These are phyloP conservation scores for Brachyhypopomus gauderio DNA, from an alignment of 2,113 vertebrate genomes.

Conservation along the genomic window DNA sequence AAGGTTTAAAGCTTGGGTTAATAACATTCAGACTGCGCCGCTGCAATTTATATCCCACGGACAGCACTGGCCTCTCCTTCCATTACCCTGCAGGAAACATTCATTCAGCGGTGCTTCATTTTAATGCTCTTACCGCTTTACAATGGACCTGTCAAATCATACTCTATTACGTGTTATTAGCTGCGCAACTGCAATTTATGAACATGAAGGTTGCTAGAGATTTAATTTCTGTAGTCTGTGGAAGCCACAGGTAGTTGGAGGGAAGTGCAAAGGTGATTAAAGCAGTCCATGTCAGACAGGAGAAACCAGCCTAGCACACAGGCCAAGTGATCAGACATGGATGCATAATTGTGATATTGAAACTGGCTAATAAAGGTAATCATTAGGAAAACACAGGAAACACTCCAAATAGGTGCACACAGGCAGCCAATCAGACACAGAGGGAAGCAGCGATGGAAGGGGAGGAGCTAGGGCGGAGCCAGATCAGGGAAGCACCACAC, in stretches of 20 bases:
- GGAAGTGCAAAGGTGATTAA: not conserved
- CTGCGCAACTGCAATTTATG: slow-evolving; percentile 24
- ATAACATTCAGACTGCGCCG: slow-evolving; percentile 1
- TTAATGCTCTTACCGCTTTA: slow-evolving; percentile 25
- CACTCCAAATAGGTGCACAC: too few species aligned
- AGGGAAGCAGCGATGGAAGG: too few species aligned
- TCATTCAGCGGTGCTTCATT: slow-evolving; percentile 3
- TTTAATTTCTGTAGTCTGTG: not conserved
- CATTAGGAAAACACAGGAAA: too few species aligned
- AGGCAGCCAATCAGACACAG: too few species aligned
- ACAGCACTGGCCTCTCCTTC: not conserved
- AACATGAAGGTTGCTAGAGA: not conserved
- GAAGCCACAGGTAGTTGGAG: not conserved
- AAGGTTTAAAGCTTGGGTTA: slow-evolving; percentile 15
- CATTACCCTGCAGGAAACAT: slow-evolving; percentile 20
- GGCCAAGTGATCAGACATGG: not conserved
- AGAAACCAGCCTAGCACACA: not conserved
- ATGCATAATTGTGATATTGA: not conserved
- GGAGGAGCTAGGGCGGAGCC: too few species aligned
- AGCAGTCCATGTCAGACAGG: not conserved
- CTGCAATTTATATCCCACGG: not conserved
- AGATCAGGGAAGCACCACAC: too few species aligned
- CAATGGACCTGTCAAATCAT: slow-evolving; percentile 32
- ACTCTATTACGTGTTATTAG: slow-evolving; percentile 14
- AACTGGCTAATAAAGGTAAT: not conserved